Evolutionary conservation across 2,797 vertebrate species (phyloP).

Genomic region (Schizopygopsis malacanthus): DNA sequence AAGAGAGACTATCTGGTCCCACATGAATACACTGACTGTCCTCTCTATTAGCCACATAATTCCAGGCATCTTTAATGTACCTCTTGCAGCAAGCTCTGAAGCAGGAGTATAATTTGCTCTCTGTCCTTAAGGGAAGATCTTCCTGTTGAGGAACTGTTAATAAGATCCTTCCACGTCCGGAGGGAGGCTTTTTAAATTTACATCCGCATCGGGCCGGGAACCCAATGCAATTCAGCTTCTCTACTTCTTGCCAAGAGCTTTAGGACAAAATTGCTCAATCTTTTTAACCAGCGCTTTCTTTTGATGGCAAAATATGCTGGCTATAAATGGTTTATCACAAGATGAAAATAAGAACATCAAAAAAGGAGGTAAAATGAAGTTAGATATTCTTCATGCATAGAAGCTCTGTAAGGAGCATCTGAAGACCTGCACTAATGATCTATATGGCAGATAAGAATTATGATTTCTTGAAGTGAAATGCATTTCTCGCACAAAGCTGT

Average conservation of each 20-base stretch:
- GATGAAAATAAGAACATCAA: not conserved
- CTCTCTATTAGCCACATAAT: conserved; percentile 26
- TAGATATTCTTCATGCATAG: not conserved
- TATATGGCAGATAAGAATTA: not conserved
- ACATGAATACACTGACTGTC: conserved; percentile 13
- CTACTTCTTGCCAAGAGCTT: conserved; percentile 2
- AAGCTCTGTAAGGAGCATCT: not conserved
- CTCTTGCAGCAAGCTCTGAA: conserved; percentile 8
- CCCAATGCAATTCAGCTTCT: not conserved
- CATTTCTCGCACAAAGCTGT: not conserved
- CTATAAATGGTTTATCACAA: not conserved
- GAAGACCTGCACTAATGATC: not conserved
- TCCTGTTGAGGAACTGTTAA: conserved; percentile 30
- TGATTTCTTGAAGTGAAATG: not conserved
- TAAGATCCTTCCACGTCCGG: conserved; percentile 25
- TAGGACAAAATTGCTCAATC: not conserved
- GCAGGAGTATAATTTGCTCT: conserved; percentile 31
- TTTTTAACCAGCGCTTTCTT: not conserved
- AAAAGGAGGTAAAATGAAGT: not conserved
- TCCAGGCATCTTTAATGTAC: conserved; percentile 12
- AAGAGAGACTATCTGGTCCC: conserved; percentile 13
- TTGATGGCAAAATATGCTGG: not conserved
- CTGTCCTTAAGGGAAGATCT: conserved; percentile 5
- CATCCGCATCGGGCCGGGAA: not conserved
- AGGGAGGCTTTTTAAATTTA: conserved; percentile 30